These are phyloP conservation scores for Drosophila chauvacae DNA, from an alignment of 1,140 invertebrate species.

Conservation along the genomic window DNA sequence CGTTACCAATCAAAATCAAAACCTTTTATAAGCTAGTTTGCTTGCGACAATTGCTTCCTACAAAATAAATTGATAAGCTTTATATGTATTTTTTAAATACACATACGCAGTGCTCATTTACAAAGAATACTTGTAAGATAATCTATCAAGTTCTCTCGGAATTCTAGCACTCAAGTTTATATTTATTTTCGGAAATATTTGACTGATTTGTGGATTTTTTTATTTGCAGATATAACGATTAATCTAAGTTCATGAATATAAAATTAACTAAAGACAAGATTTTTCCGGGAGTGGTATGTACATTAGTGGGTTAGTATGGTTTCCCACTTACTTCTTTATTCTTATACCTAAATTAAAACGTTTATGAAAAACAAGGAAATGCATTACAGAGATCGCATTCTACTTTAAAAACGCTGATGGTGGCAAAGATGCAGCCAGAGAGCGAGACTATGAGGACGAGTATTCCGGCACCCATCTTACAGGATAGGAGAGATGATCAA, in stretches of 20 bases:
- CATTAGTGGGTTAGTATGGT: constrained; percentile 31
- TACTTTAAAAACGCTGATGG: constrained; percentile 23
- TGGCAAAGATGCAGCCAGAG: constrained; percentile 48
- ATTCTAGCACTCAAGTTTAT: not conserved
- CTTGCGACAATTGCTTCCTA: not conserved
- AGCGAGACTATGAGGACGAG: constrained; percentile 35
- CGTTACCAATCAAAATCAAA: not conserved
- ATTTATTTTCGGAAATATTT: not conserved
- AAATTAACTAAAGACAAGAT: too few species aligned
- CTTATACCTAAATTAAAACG: too few species aligned
- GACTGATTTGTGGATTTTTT: not conserved
- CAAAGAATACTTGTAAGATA: constrained; percentile 14
- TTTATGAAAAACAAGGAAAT: too few species aligned
- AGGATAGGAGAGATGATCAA: constrained; percentile 91
- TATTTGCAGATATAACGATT: not conserved
- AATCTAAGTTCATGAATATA: too few species aligned
- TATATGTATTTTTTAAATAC: not conserved
- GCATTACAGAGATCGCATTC: not conserved
- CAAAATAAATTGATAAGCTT: not conserved
- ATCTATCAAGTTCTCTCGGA: constrained; percentile 3
- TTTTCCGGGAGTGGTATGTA: constrained; percentile 28
- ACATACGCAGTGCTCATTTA: not conserved
- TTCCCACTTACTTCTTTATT: not conserved
- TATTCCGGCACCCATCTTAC: constrained; percentile 42
- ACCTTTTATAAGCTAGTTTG: not conserved